phyloP scores from a whole-genome alignment of 2,113 vertebrate genomes.

The Coreoperca whiteheadi region DNA sequence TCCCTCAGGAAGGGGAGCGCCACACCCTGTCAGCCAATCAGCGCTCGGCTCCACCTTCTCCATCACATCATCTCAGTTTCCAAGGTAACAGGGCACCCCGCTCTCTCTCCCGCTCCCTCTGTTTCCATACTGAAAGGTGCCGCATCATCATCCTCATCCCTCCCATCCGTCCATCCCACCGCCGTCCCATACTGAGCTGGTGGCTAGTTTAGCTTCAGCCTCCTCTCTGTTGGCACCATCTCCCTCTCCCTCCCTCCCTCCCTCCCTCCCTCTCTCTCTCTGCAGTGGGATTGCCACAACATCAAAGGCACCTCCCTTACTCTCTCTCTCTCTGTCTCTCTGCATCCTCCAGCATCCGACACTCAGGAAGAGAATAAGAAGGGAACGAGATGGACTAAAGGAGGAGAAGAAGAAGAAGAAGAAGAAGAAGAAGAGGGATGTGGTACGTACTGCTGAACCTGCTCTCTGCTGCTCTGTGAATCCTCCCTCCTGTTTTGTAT shows the following conservation, averaged over 20 bases:
- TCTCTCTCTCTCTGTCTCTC: constrained; percentile 65
- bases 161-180: constrained; percentile 75
- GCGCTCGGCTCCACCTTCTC: constrained; percentile 88
- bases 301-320: constrained; percentile 86
- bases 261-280: constrained; percentile 41
- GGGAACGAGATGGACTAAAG: constrained; percentile 84
- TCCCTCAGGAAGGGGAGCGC: constrained; percentile 61
- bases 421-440: constrained; percentile 76
- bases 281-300: constrained; percentile 67
- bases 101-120: constrained; percentile 13
- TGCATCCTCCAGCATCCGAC: constrained; percentile 85
- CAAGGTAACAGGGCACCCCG: constrained; percentile 90
- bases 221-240: constrained; percentile 68
- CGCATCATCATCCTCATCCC: constrained; percentile 89
- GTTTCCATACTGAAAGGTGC: constrained; percentile 90
- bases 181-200: constrained; percentile 82
- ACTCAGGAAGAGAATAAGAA: constrained; percentile 84
- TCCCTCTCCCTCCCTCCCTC: constrained; percentile 66
- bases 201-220: constrained; percentile 94
- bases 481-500: constrained; percentile 30
- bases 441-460: constrained; percentile 86
- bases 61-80: constrained; percentile 95
- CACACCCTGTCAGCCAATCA: constrained; percentile 90
- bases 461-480: constrained; percentile 62
- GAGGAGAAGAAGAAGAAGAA: constrained; percentile 73